These are phyloP conservation scores for Rhopalosiphum nymphaeae DNA, from an alignment of 2,888 invertebrate species.

Conservation along the genomic window DNA sequence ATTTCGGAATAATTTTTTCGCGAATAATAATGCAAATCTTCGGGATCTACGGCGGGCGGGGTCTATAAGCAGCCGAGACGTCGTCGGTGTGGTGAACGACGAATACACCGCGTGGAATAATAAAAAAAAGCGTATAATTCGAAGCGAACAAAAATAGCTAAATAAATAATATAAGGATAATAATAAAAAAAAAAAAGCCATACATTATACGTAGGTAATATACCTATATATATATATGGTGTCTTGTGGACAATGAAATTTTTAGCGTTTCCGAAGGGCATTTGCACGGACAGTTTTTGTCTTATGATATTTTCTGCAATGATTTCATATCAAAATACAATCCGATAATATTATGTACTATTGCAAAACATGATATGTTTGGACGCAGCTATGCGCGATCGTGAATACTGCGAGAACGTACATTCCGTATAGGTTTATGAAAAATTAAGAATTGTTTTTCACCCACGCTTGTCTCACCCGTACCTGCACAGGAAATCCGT, in stretches of 20 bases:
- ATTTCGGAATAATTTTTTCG: slow-evolving; percentile 64
- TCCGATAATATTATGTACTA: neutral
- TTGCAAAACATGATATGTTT: neutral
- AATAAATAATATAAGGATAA: neutral
- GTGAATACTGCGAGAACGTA: neutral
- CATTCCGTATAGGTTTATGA: neutral
- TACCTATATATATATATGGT: neutral
- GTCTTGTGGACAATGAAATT: slow-evolving; percentile 14
- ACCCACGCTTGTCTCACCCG: neutral
- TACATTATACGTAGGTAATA: neutral
- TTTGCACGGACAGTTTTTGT: slow-evolving; percentile 14
- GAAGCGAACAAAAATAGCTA: slow-evolving; percentile 3
- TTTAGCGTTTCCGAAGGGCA: slow-evolving; percentile 41
- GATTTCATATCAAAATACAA: neutral
- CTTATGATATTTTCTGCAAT: neutral
- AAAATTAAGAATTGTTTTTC: neutral
- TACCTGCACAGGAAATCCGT: neutral
- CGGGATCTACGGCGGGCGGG: neutral
- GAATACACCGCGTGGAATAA: slow-evolving; percentile 46
- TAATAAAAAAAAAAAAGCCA: neutral
- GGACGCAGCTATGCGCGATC: neutral
- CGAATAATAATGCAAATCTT: slow-evolving; percentile 57
- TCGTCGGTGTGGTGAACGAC: neutral
- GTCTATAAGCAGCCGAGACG: neutral
- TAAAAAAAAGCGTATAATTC: neutral